Evolutionary conservation across 2,797 vertebrate genomes (phyloP).

Genomic region (Hydrolagus colliei): DNA sequence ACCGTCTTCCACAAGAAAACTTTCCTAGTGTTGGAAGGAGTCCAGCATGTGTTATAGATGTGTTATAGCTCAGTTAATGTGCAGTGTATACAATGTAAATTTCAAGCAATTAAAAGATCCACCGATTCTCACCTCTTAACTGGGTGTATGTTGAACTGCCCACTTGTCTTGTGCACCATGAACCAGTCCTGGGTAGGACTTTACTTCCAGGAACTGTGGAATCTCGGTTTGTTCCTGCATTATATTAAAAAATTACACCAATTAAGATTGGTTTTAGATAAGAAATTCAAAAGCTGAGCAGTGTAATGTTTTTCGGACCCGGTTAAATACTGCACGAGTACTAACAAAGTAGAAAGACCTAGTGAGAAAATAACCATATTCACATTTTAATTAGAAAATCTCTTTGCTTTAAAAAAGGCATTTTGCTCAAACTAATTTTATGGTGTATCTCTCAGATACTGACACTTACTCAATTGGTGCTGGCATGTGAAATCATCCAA

Average conservation of each 20-base stretch:
- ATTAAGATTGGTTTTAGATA: neutral
- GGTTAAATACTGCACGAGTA: neutral
- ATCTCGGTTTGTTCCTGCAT: neutral
- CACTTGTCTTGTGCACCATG: slow-evolving; percentile 37
- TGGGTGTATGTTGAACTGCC: slow-evolving; percentile 33
- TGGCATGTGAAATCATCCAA: too few species aligned
- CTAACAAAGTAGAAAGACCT: neutral
- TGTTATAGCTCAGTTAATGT: too few species aligned
- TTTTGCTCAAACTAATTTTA: neutral
- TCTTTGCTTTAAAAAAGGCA: neutral
- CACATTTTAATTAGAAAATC: neutral
- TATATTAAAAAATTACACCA: neutral
- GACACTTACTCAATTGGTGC: too few species aligned
- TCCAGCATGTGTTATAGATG: too few species aligned
- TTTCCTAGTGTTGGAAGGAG: too few species aligned
- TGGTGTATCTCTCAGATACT: too few species aligned
- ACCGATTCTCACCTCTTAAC: slow-evolving; percentile 25
- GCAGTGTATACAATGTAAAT: too few species aligned
- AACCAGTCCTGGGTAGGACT: slow-evolving; percentile 34
- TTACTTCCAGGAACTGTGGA: slow-evolving; percentile 33
- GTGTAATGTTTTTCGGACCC: neutral
- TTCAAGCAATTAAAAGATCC: too few species aligned
- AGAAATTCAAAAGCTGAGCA: neutral
- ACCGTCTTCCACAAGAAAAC: too few species aligned
- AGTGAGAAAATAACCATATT: neutral